Percentiles rank a stretch among this genome's conserved stretches.
Conservation (phyloP, 1,140 invertebrate species). For the Danaus plexippus region DNA sequence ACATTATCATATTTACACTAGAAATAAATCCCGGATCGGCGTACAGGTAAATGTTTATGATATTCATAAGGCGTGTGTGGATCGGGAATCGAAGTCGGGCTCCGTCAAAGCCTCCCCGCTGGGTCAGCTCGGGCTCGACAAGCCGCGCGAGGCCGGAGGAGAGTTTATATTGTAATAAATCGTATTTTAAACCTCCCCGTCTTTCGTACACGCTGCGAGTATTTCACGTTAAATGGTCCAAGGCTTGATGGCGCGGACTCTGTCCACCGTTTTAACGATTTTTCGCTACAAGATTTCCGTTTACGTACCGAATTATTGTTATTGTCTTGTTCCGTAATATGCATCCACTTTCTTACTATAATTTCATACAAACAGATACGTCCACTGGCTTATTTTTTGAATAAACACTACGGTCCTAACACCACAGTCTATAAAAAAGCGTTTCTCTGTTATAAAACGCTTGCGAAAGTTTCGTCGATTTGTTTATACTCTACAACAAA, state of each 20-base stretch:
- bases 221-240: constrained; percentile 61
- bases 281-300: constrained; percentile 54
- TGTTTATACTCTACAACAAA: too few relatives aligned
- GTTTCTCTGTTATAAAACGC: too few relatives aligned
- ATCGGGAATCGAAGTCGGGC: constrained; percentile 28
- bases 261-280: constrained; percentile 45
- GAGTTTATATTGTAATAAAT: constrained; percentile 42
- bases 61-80: constrained; percentile 12
- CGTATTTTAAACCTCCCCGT: constrained; percentile 45
- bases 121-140: constrained; percentile 35
- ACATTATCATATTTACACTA: neutral
- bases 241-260: constrained; percentile 41
- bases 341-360: neutral
- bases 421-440: too few relatives aligned
- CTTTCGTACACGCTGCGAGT: constrained; percentile 39
- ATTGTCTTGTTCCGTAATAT: constrained; percentile 31
- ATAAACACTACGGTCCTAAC: too few relatives aligned
- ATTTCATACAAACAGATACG: too few relatives aligned
- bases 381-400: too few relatives aligned
- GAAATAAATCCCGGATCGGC: neutral
- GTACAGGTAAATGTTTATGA: constrained; percentile 13
- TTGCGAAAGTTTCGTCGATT: too few relatives aligned
- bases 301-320: constrained; percentile 50
- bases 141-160: constrained; percentile 29
- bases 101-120: constrained; percentile 33